Evolutionary conservation across 2,797 vertebrate genomes (phyloP), one percentile per base, ranked within the genome.

Genomic region (Squalus acanthias): DNA sequence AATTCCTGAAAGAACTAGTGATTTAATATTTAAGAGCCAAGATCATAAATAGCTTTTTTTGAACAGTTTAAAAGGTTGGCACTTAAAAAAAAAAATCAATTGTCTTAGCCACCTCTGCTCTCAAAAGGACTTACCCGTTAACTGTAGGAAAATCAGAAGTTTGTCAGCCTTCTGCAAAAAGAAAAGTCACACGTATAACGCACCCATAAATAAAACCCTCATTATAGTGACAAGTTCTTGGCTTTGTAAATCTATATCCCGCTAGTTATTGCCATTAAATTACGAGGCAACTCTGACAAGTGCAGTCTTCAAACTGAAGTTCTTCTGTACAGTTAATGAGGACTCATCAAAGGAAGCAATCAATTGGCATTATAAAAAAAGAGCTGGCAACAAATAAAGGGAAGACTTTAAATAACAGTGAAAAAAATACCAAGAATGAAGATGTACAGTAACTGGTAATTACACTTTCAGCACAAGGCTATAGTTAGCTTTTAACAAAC

Each of bases 51-150:
- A 29, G 67, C 26, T 57, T 95, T 60, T 39, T 57, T 57, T 57
- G 46, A 74, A 57, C 22, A 95, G 29, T 17, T 33, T 74, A 95
- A 63, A 74, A 63, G 33, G 70, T 74, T 95, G 46, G 69, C 67
- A 92, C 60, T 50, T 85, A 46, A 63, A 57, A 57, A 92, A 92
- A 60, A 69, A n/a, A n/a, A 92, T 46, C 39, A 93, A 93, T 93
- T 76, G 50, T 50, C 70, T 95, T 70, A 74, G 53, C 50, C 70
- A 72, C 94, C 94, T 95, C 69, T 53, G 94, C 70, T 74, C 70
- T 95, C 94, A 95, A 57, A 95, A 76, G 50, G 94, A 72, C 94
- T 95, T 95, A 95, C 94, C 94, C 29, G 50, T n/a, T 76, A 95
- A 95, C 46, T 95, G 94, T 74, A 76, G 70, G 60, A 74, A 74